phyloP scores from a whole-genome alignment of 2,888 invertebrate genomes.

The Parnassius mnemosyne region DNA sequence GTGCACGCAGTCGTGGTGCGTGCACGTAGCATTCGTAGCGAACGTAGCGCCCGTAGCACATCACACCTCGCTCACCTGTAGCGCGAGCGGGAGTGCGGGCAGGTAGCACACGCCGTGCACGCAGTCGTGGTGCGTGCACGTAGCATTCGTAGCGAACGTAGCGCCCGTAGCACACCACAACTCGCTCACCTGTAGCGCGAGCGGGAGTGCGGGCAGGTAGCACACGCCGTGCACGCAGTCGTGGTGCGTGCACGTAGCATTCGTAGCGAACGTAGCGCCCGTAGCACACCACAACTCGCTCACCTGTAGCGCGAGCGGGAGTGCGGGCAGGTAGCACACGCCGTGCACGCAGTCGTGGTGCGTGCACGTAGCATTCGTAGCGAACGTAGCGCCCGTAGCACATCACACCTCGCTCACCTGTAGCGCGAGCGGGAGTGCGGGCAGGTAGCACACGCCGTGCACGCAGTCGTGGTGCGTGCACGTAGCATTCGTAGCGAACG shows the following conservation, averaged over 20 bases:
- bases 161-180: too few species aligned
- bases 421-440: slow-evolving; percentile 80
- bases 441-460: slow-evolving; percentile 95
- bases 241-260: too few species aligned
- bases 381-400: slow-evolving; percentile 83
- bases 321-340: slow-evolving; percentile 93
- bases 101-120: too few species aligned
- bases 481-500: slow-evolving; percentile 91
- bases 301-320: slow-evolving; percentile 44
- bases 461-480: slow-evolving; percentile 99
- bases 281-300: not conserved
- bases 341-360: slow-evolving; percentile 99
- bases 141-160: slow-evolving; percentile 32
- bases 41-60: not conserved
- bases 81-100: slow-evolving; percentile 10
- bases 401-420: slow-evolving; percentile 50
- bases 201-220: too few species aligned
- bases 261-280: not conserved
- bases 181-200: too few species aligned
- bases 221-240: too few species aligned
- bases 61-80: slow-evolving; percentile 40
- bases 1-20: slow-evolving; percentile 92
- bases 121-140: too few species aligned
- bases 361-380: slow-evolving; percentile 93
- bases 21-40: not conserved